Evolutionary conservation across 2,888 invertebrate species (phyloP).

Genomic region (Nyleta sp.): DNA sequence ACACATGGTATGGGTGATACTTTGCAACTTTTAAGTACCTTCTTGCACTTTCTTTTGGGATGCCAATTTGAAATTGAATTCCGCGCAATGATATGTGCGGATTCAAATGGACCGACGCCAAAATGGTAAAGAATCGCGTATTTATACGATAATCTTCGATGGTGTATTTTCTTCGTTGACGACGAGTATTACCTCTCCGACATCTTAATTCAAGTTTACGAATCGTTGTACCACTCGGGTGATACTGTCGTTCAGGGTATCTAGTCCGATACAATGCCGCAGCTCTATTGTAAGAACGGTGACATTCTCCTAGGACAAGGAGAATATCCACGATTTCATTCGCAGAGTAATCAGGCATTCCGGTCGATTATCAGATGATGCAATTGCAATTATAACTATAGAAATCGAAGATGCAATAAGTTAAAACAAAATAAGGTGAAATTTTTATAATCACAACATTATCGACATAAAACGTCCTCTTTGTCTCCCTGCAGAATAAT

Average conservation of each 20-base stretch:
- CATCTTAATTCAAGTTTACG: not conserved
- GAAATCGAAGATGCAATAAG: too few species aligned
- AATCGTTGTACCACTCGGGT: not conserved
- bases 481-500: too few species aligned
- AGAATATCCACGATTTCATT: constrained; percentile 20
- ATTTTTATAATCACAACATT: too few species aligned
- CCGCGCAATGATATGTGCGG: not conserved
- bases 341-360: constrained; percentile 2
- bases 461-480: too few species aligned
- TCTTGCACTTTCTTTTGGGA: not conserved
- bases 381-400: too few species aligned
- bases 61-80: not conserved
- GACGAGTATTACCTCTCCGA: not conserved
- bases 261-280: not conserved
- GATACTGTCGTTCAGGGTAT: not conserved
- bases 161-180: not conserved
- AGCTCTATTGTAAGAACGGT: not conserved
- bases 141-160: not conserved
- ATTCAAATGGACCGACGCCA: not conserved
- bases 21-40: not conserved
- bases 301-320: constrained; percentile 10
- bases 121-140: not conserved
- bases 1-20: not conserved
- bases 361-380: constrained; percentile 12
- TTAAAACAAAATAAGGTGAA: too few species aligned